Conservation (phyloP, 1,140 invertebrate species). For the Aphaenogaster ashmeadi region DNA sequence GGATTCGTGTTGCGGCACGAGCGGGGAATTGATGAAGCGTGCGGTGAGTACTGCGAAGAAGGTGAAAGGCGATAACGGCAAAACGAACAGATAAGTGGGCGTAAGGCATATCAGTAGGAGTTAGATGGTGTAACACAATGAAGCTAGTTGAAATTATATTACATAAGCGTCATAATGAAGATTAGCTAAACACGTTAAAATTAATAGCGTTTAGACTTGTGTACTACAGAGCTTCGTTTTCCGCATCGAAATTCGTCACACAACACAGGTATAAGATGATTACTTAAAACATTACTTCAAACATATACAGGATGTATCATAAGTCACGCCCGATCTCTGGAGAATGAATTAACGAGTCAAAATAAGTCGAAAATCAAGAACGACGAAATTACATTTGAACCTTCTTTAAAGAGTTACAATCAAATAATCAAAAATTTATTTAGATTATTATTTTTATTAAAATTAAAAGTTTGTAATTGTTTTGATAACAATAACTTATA, state of each 20-base stretch:
- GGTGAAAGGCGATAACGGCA: constrained; percentile 61
- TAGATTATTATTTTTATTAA: too few relatives aligned
- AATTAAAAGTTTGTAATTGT: too few relatives aligned
- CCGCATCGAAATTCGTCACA: too few relatives aligned
- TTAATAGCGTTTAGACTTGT: constrained; percentile 5
- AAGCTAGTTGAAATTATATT: constrained; percentile 42
- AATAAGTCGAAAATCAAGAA: too few relatives aligned
- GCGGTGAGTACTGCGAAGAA: constrained; percentile 18
- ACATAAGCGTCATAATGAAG: constrained; percentile 49
- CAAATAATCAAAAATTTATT: too few relatives aligned
- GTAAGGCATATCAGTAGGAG: constrained; percentile 50
- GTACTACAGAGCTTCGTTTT: neutral
- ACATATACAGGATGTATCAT: too few relatives aligned
- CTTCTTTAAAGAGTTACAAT: too few relatives aligned
- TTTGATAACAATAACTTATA: too few relatives aligned
- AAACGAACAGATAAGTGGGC: constrained; percentile 50
- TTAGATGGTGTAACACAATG: constrained; percentile 47
- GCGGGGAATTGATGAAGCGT: constrained; percentile 51
- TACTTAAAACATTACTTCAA: too few relatives aligned
- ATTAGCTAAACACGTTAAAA: constrained; percentile 42
- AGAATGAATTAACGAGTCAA: too few relatives aligned
- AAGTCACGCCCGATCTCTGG: too few relatives aligned
- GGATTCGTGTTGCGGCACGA: constrained; percentile 35
- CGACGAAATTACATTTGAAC: too few relatives aligned
- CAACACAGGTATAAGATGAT: neutral